These are phyloP conservation scores for Sternarchorhynchus goeldii DNA, from an alignment of 2,797 vertebrate genomes.

Conservation along the genomic window DNA sequence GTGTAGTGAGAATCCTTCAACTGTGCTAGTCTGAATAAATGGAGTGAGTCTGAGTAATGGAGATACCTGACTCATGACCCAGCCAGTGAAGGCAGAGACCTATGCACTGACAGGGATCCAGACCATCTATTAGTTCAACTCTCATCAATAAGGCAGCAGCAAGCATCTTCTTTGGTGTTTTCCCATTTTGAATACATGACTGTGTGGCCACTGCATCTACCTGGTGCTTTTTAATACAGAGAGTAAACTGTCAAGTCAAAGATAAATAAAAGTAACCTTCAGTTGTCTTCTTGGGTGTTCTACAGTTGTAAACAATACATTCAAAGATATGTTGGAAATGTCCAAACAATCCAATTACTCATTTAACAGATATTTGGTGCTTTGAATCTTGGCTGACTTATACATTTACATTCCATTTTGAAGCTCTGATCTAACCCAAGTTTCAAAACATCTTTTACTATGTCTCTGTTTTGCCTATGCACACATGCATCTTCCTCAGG, in stretches of 20 bases:
- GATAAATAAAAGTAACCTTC: too few relatives aligned
- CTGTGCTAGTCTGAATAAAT: constrained; percentile 19
- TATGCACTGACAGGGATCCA: constrained; percentile 4
- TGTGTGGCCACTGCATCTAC: neutral
- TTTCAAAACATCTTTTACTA: constrained; percentile 21
- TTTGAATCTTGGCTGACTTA: neutral
- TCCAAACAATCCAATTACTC: too few relatives aligned
- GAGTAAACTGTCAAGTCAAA: too few relatives aligned
- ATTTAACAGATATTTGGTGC: neutral
- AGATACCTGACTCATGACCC: constrained; percentile 24
- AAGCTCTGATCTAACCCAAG: neutral
- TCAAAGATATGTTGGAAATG: too few relatives aligned
- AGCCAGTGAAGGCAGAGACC: constrained; percentile 3
- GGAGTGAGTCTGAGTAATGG: neutral
- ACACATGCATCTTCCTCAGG: constrained; percentile 4
- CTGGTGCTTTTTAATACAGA: neutral
- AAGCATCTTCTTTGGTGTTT: constrained; percentile 9
- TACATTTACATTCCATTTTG: neutral
- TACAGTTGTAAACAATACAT: too few relatives aligned
- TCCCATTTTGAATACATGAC: neutral
- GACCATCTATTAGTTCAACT: neutral
- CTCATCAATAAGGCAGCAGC: constrained; percentile 24
- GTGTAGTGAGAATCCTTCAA: constrained; percentile 9
- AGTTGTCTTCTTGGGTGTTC: too few relatives aligned
- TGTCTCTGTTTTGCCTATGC: constrained; percentile 27